Percentiles rank a stretch among this genome's conserved stretches.
Conservation (phyloP, 2,113 vertebrate genomes). For the Typhlomys cinereus region DNA sequence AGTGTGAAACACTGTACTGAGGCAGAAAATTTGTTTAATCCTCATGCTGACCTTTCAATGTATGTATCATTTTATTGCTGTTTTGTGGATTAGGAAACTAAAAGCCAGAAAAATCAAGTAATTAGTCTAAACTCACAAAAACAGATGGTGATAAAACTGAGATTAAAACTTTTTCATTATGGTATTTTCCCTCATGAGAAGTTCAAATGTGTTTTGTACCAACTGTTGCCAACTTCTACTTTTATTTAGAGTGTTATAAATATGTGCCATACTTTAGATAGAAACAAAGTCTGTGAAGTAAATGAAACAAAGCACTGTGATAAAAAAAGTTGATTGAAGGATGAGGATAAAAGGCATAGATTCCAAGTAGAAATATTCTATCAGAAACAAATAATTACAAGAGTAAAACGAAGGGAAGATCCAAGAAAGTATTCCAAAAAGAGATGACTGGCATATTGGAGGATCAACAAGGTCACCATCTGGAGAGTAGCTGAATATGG, state of each 20-base stretch:
- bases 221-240: not conserved
- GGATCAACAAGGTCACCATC: not conserved
- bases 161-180: not conserved
- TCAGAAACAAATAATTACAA: not conserved
- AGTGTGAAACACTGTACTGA: not conserved
- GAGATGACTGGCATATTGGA: not conserved
- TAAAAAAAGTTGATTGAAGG: not conserved
- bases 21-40: not conserved
- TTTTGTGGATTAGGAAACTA: no score
- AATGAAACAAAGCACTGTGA: not conserved
- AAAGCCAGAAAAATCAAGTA: not conserved
- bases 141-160: not conserved
- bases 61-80: not conserved
- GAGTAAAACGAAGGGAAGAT: not conserved
- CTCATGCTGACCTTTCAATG: not conserved
- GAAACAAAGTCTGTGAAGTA: not conserved
- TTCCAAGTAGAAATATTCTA: not conserved
- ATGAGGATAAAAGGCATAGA: not conserved
- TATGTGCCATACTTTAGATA: conserved; percentile 11
- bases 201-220: not conserved
- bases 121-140: not conserved
- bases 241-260: not conserved
- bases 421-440: not conserved
- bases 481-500: not conserved
- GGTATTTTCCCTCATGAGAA: not conserved